phyloP scores from a whole-genome alignment of 2,888 invertebrate species.

The Pemphredon lugubris region DNA sequence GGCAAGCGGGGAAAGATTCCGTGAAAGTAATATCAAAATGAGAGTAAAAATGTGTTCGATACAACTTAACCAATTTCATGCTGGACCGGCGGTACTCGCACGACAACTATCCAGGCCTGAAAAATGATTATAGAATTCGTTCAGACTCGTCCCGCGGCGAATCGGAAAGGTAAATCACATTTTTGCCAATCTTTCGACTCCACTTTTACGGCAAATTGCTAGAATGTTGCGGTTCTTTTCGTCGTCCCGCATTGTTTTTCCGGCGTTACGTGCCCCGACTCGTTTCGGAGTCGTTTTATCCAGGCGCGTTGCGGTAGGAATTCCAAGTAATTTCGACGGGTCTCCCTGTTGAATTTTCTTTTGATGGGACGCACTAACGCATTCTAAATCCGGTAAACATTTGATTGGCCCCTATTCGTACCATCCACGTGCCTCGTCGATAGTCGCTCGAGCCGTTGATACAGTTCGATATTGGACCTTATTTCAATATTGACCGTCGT shows the following conservation, averaged over 20 bases:
- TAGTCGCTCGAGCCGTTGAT: conserved; percentile 15
- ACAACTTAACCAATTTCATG: conserved; percentile 38
- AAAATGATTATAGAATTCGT: too few relatives aligned
- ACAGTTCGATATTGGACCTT: conserved; percentile 59
- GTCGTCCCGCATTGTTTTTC: too few relatives aligned
- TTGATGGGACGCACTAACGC: conserved; percentile 6
- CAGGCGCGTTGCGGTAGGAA: background rate
- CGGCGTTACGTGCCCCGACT: too few relatives aligned
- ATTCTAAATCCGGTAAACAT: conserved; percentile 11
- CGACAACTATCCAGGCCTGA: too few relatives aligned
- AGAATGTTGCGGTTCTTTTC: too few relatives aligned
- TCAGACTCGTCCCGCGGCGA: too few relatives aligned
- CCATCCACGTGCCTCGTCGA: background rate
- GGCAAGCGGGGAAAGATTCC: background rate
- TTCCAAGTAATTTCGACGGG: background rate
- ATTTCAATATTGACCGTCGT: conserved; percentile 59
- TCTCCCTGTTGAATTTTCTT: background rate
- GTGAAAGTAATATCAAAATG: background rate
- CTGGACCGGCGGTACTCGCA: background rate
- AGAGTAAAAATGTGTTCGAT: conserved; percentile 49
- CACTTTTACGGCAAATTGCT: too few relatives aligned
- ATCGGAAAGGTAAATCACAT: too few relatives aligned
- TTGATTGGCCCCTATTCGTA: conserved; percentile 7
- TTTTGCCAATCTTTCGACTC: too few relatives aligned
- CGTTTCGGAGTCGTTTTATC: background rate